Base-by-base conservation (phyloP, 2,888 invertebrate genomes). In the Cecidostiba fungosa region DNA sequence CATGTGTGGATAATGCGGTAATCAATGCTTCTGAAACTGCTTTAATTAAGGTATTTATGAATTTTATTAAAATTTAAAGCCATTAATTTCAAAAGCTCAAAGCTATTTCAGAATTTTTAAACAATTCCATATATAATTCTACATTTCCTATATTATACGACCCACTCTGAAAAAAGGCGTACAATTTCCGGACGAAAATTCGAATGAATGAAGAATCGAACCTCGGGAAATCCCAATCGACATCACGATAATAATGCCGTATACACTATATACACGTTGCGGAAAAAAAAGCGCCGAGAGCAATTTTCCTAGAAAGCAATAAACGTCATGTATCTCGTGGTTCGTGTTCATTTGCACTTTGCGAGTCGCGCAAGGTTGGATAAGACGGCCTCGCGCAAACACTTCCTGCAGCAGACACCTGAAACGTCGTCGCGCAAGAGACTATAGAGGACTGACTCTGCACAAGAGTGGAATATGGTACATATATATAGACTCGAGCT, bases 331-430 rank as follows among this genome's bases (percentile, higher is more conserved):
- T 36, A 50, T 36, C 74, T 74, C 82, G 59, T 43, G n/a, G 66
- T 23, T 74, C 74, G 82, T 16, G 73, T 74, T 82, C 47, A 74
- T 82, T 82, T 82, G 62, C 82, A 82, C 82, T 82, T 74, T 32
- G 47, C 36, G 32, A 5, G 29, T 6, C 1, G 32, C 54, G 43
- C 77, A 83, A 84, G 78, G 84, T 73, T 72, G 69, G 29, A 78
- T 16, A 73, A 73, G 14, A 36, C 39, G 62, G 36, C 59, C 73
- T 62, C 43, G 32, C 26, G 66, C 6, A 69, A 69, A 69, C 59
- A 23, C 77, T 82, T 77, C 76, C 77, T 77, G 54, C 50, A 26
- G 29, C 74, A 16, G 36, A 66, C 47, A 66, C 43, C 74, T 81
- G 73, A 59, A 43, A 47, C 54, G 72, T 5, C 79, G 43, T 16